A percentile compares a stretch with the other conserved stretches of the same genome.
phyloP scores from a whole-genome alignment of 2,888 invertebrate genomes.

The Boloria selene region DNA sequence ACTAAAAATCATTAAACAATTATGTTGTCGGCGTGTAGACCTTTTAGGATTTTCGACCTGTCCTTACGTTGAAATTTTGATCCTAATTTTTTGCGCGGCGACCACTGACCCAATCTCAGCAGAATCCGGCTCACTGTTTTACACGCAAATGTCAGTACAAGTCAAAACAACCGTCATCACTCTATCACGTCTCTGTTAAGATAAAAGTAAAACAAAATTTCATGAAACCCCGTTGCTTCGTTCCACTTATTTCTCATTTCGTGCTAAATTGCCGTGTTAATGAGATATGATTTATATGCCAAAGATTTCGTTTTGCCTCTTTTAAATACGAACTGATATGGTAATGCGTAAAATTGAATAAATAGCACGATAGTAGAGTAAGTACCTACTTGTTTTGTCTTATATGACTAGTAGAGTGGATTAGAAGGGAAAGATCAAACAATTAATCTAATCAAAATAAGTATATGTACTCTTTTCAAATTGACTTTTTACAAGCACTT shows the following conservation, averaged over 20 bases:
- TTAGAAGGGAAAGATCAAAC: background rate
- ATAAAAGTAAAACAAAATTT: constrained; percentile 44
- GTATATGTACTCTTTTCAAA: no score
- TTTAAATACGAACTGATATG: constrained; percentile 8
- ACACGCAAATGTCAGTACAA: constrained; percentile 70
- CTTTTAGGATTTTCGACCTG: constrained; percentile 26
- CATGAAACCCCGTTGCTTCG: constrained; percentile 45
- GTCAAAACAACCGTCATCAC: constrained; percentile 81
- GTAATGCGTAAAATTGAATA: constrained; percentile 3
- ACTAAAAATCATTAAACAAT: constrained; percentile 12
- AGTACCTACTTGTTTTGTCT: no score
- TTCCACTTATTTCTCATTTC: constrained; percentile 55
- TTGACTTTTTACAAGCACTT: no score
- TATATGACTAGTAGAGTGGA: background rate
- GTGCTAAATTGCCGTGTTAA: constrained; percentile 61
- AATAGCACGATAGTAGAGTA: background rate
- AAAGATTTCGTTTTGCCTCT: constrained; percentile 34
- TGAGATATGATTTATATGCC: constrained; percentile 57
- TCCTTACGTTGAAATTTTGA: constrained; percentile 18
- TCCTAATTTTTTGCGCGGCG: constrained; percentile 32
- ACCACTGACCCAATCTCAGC: constrained; percentile 28
- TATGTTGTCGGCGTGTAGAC: constrained; percentile 19
- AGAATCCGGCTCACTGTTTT: constrained; percentile 40
- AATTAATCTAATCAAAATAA: background rate
- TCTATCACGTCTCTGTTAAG: constrained; percentile 51